Conservation (phyloP, 92 coral and sea anemone species). For the Plumapathes pennacea region DNA sequence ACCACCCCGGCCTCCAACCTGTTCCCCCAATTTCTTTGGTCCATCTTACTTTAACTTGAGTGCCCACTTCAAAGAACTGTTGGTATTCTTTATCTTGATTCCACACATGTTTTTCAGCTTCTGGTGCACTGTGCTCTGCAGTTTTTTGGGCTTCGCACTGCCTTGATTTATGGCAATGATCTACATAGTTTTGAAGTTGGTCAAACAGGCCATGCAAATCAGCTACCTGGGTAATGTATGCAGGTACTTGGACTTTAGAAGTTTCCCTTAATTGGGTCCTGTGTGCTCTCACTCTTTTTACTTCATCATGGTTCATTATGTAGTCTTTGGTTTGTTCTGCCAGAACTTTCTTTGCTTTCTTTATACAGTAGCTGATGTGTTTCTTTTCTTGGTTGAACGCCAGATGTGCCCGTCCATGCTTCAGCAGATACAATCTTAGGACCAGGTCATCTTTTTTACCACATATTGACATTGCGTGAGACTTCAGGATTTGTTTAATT, state of each 20-base stretch:
- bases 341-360: conserved; percentile 3
- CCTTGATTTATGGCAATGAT: too few species aligned
- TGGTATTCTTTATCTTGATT: conserved; percentile 1
- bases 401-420: conserved; percentile 26
- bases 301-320: not conserved
- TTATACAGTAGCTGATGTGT: not conserved
- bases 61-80: conserved; percentile 54
- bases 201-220: too few species aligned
- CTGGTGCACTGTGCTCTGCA: not conserved
- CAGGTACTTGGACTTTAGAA: conserved; percentile 1
- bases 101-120: too few species aligned
- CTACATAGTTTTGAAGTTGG: too few species aligned
- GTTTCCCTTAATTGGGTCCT: not conserved
- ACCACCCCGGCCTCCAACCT: conserved; percentile 61
- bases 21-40: conserved; percentile 57
- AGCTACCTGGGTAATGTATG: too few species aligned
- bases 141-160: too few species aligned
- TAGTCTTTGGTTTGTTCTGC: not conserved
- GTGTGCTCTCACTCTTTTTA: not conserved
- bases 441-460: conserved; percentile 52
- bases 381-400: conserved; percentile 4
- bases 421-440: conserved; percentile 28
- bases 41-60: conserved; percentile 44
- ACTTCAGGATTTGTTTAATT: conserved; percentile 36
- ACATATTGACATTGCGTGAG: conserved; percentile 10